Base-by-base conservation (phyloP, 2,888 invertebrate species). In the Pristionchus fissidentatus region DNA sequence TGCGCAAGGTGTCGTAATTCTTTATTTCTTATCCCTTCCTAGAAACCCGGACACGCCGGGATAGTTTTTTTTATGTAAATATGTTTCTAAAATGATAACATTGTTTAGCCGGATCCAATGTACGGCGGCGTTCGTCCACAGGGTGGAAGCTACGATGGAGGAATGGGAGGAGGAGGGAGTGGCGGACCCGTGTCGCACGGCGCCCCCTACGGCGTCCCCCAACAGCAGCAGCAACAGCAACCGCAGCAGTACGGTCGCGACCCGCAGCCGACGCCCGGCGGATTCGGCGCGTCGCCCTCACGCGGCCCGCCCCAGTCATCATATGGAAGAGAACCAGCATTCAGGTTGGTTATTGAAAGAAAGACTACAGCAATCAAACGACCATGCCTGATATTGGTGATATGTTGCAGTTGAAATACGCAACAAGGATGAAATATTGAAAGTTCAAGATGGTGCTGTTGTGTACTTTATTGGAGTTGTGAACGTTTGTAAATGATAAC, bases 41-140 rank as follows among this genome's bases (percentile, higher is more conserved):
- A n/a, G n/a, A n/a, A n/a, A n/a, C n/a, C n/a, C n/a, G n/a, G n/a
- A n/a, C 52, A 22, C 22, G 13, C 52, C 15, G 52, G 15, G 13
- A 13, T 41, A 13, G 5, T 5, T 35, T 70, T 43, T 15, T 13
- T 32, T 10, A 70, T 0, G 1, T 19, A 43, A 70, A 22, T 22
- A 8, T 70, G 35, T n/a, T 41, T 13, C n/a, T 43, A 22, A 22
- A 52, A 52, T 13, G 52, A 52, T 22, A 13, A 15, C 52, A 13
- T 19, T 70, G 4, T 70, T 8, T 41, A 70, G 70, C 70, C 70
- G 32, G 70, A 70, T 13, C 41, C 26, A 10, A 70, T 70, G 70
- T 70, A 70, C 70, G 70, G 70, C n/a, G n/a, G n/a, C 32, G 70
- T 38, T 7, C 70, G 70, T 70, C 41, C 41, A n/a, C 70, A 38